phyloP scores from a whole-genome alignment of 2,888 invertebrate genomes.

The Leucozona laternaria region DNA sequence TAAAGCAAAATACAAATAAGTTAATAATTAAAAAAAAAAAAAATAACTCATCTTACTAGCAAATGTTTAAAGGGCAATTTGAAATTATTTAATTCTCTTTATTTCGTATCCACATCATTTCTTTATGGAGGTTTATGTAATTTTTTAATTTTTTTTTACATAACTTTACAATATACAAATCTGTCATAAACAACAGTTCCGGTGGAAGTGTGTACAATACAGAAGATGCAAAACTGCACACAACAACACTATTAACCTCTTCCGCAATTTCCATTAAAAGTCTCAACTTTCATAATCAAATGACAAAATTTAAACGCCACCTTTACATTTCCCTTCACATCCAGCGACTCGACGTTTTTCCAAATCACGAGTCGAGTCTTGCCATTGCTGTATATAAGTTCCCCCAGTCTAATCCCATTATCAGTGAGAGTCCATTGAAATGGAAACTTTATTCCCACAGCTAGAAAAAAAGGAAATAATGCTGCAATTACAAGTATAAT shows the following conservation, averaged over 20 bases:
- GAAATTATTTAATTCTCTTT: background rate
- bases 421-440: slow-evolving; percentile 45
- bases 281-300: slow-evolving; percentile 44
- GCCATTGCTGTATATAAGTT: background rate
- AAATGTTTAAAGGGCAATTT: background rate
- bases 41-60: background rate
- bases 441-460: slow-evolving; percentile 59
- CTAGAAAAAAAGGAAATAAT: slow-evolving; percentile 43
- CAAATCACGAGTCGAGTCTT: slow-evolving; percentile 39
- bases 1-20: too few relatives aligned
- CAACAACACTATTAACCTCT: slow-evolving; percentile 22
- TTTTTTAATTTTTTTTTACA: slow-evolving; percentile 7
- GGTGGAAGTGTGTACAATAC: slow-evolving; percentile 20
- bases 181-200: slow-evolving; percentile 4
- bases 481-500: slow-evolving; percentile 39
- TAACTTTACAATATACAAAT: background rate
- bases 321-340: slow-evolving; percentile 29
- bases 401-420: slow-evolving; percentile 9
- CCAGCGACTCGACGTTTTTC: background rate
- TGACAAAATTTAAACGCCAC: slow-evolving; percentile 53
- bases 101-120: background rate
- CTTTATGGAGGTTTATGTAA: background rate
- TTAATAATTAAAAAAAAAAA: too few relatives aligned
- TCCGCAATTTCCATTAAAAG: slow-evolving; percentile 40
- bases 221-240: slow-evolving; percentile 4